phyloP scores from a whole-genome alignment of 2,888 invertebrate genomes.

The Lobophora halterata region DNA sequence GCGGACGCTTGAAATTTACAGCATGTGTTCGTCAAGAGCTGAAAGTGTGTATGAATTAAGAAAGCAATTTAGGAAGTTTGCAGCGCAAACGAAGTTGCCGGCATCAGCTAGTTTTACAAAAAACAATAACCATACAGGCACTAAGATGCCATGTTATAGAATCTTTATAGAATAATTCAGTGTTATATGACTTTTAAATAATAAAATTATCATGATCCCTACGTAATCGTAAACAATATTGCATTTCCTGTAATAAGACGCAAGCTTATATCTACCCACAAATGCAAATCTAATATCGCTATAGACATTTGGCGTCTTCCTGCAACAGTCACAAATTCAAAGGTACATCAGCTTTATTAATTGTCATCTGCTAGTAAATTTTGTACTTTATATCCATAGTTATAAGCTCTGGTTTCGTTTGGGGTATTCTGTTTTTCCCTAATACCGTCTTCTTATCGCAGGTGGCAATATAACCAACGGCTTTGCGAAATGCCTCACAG shows the following conservation, averaged over 20 bases:
- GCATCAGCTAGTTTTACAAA: too few relatives aligned
- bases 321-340: slow-evolving; percentile 52
- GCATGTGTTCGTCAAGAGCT: too few relatives aligned
- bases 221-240: slow-evolving; percentile 16
- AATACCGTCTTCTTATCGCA: slow-evolving; percentile 55
- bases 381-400: slow-evolving; percentile 17
- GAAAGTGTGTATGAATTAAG: too few relatives aligned
- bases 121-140: too few relatives aligned
- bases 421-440: slow-evolving; percentile 30
- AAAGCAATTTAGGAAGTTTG: too few relatives aligned
- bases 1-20: too few relatives aligned
- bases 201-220: too few relatives aligned
- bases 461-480: slow-evolving; percentile 55
- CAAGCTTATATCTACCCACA: slow-evolving; percentile 16
- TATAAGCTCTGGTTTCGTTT: slow-evolving; percentile 36
- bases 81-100: too few relatives aligned
- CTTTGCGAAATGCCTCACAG: slow-evolving; percentile 53
- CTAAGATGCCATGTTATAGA: too few relatives aligned
- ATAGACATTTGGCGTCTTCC: slow-evolving; percentile 40
- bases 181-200: slow-evolving; percentile 10
- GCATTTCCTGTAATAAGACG: slow-evolving; percentile 11
- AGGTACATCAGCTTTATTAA: slow-evolving; percentile 43
- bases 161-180: too few relatives aligned
- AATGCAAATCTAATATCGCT: slow-evolving; percentile 43
- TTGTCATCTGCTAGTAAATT: slow-evolving; percentile 30